Conservation (phyloP, 2,888 invertebrate species). For the Plagodis pulveraria region DNA sequence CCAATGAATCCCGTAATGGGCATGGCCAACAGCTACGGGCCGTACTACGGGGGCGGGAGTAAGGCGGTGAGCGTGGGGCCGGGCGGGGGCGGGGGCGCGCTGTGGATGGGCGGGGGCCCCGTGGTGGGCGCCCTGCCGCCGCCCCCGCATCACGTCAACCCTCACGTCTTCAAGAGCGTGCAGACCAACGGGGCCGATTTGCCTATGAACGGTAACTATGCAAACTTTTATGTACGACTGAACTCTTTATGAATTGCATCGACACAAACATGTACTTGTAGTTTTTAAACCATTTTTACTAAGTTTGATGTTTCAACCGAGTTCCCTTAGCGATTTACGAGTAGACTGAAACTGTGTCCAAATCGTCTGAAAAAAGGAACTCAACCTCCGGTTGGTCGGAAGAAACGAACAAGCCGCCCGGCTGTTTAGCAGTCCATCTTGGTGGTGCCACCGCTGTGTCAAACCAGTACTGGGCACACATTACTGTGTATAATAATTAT, state of each 20-base stretch:
- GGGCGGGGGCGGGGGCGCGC: slow-evolving; percentile 33
- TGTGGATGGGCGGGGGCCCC: slow-evolving; percentile 56
- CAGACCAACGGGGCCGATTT: slow-evolving; percentile 83
- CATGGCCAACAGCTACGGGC: slow-evolving; percentile 38
- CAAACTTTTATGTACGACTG: not conserved
- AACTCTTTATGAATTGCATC: not conserved
- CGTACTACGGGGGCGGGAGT: slow-evolving; percentile 60
- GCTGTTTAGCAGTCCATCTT: too few relatives aligned
- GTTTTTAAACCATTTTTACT: too few relatives aligned
- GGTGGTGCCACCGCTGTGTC: too few relatives aligned
- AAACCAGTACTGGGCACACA: too few relatives aligned
- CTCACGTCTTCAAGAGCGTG: slow-evolving; percentile 70
- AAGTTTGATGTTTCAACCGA: too few relatives aligned
- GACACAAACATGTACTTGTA: not conserved
- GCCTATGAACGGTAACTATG: slow-evolving; percentile 80
- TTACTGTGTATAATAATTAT: too few relatives aligned
- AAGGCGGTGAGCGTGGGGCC: slow-evolving; percentile 43
- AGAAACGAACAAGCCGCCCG: too few relatives aligned
- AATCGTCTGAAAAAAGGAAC: too few relatives aligned
- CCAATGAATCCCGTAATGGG: not conserved
- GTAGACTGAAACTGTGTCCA: too few relatives aligned
- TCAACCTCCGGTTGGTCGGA: too few relatives aligned
- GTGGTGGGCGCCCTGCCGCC: slow-evolving; percentile 46
- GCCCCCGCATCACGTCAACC: slow-evolving; percentile 57
- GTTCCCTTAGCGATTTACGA: too few relatives aligned